Evolutionary conservation across 2,888 invertebrate genomes (phyloP), one percentile per base, ranked within the genome.

Genomic region (Drosophila flavopinicola): DNA sequence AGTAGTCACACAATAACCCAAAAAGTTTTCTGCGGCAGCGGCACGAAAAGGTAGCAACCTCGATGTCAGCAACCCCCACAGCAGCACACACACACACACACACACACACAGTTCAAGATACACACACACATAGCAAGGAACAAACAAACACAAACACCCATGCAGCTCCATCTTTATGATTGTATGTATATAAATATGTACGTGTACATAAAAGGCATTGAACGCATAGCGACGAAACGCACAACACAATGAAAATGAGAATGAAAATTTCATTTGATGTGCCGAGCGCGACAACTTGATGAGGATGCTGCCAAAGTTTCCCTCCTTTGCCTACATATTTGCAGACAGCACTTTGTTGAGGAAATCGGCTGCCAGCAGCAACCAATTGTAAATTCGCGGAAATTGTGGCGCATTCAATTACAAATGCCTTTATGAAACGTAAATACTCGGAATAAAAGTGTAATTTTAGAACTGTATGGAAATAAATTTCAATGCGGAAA

Each of bases 181-280:
- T 27, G 35, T 45, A 15, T n/a, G 6, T 29, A 17, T 33, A 3
- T 59, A 11, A 51, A 23, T 65, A 25, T 52, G 45, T 52, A 30
- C 45, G n/a, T 60, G 33, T 49, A 60, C 47, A 51, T 51, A 52
- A 56, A 64, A 51, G 72, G 39, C 70, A 75, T 60, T 80, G 61
- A 69, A 70, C 45, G 57, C 53, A 48, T 48, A 45, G 54, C 54
- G 52, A 53, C 51, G 61, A 61, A 51, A 48, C 66, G 74, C 79
- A 78, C 74, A 88, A 73, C 77, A 89, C 88, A 89, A 85, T 86
- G 85, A 82, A 85, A 86, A 71, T 88, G 87, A 87, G 85, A 87
- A 80, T 87, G 85, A 87, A 87, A 87, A 71, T 89, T 89, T 88
- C 85, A 89, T 88, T 88, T 88, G 86, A 89, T 87, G 83, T 85